These are phyloP conservation scores for Hydraecia micacea DNA, from an alignment of 2,888 invertebrate species.

Conservation along the genomic window DNA sequence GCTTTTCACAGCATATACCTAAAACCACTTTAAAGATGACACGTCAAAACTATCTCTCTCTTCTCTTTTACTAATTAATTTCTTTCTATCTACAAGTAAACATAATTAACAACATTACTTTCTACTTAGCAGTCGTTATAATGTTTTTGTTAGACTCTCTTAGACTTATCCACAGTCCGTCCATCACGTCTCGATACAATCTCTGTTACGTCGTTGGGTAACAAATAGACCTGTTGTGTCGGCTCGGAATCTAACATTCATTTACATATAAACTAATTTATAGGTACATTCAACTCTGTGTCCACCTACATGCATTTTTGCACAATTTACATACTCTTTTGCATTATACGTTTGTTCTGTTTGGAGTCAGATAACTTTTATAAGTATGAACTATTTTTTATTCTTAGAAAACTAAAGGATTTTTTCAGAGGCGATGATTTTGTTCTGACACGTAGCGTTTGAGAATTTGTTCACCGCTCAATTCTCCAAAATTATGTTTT, in stretches of 20 bases:
- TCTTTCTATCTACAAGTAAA: constrained; percentile 17
- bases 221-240: constrained; percentile 57
- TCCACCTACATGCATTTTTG: constrained; percentile 7
- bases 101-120: constrained; percentile 34
- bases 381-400: neutral
- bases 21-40: neutral
- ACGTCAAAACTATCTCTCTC: neutral
- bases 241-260: constrained; percentile 47
- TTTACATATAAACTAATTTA: constrained; percentile 51
- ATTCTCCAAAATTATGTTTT: neutral
- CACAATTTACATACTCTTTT: constrained; percentile 5
- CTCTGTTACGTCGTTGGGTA: constrained; percentile 62
- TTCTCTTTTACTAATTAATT: neutral
- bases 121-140: constrained; percentile 37
- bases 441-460: neutral
- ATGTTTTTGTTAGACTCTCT: constrained; percentile 33
- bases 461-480: neutral
- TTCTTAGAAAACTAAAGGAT: neutral
- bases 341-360: neutral
- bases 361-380: constrained; percentile 2
- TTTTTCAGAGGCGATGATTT: neutral
- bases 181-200: constrained; percentile 58
- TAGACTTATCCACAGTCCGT: constrained; percentile 15
- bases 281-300: constrained; percentile 57
- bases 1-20: neutral